phyloP scores from a whole-genome alignment of 2,797 vertebrate species.

The Luscinia luscinia region DNA sequence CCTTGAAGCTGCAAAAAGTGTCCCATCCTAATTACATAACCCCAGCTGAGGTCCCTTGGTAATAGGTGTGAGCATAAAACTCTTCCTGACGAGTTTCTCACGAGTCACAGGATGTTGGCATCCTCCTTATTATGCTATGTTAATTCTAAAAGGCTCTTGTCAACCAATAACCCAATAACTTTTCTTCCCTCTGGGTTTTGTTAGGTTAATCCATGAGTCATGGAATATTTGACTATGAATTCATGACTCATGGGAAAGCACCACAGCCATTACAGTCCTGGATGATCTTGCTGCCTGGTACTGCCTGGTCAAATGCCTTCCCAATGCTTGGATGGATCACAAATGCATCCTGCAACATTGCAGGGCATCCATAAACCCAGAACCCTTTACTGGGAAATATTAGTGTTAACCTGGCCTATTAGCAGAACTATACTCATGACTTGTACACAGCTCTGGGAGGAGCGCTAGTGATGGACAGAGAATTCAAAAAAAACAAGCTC shows the following conservation, averaged over 20 bases:
- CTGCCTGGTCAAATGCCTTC: neutral
- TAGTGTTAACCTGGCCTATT: neutral
- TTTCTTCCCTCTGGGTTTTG: conserved; percentile 34
- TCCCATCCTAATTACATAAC: conserved; percentile 13
- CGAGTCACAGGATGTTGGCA: conserved; percentile 1
- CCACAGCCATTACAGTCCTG: neutral
- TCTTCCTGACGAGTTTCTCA: conserved; percentile 3
- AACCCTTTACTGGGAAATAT: neutral
- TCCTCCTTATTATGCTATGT: conserved; percentile 9
- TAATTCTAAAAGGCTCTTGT: conserved; percentile 31
- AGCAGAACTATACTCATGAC: neutral
- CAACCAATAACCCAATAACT: neutral
- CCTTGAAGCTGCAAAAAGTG: conserved; percentile 1
- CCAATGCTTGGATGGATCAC: neutral
- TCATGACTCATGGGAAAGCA: conserved; percentile 50
- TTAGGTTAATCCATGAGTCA: conserved; percentile 49
- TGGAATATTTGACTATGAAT: conserved; percentile 15
- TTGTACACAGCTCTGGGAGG: neutral
- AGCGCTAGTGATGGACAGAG: neutral
- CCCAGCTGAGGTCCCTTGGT: neutral
- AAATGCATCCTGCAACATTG: neutral
- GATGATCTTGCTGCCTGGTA: neutral
- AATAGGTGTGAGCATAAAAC: conserved; percentile 12
- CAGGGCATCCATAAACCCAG: neutral
- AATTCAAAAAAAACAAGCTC: neutral